These are phyloP conservation scores for Neodiprion virginianus DNA, from an alignment of 1,140 invertebrate genomes.

Conservation along the genomic window DNA sequence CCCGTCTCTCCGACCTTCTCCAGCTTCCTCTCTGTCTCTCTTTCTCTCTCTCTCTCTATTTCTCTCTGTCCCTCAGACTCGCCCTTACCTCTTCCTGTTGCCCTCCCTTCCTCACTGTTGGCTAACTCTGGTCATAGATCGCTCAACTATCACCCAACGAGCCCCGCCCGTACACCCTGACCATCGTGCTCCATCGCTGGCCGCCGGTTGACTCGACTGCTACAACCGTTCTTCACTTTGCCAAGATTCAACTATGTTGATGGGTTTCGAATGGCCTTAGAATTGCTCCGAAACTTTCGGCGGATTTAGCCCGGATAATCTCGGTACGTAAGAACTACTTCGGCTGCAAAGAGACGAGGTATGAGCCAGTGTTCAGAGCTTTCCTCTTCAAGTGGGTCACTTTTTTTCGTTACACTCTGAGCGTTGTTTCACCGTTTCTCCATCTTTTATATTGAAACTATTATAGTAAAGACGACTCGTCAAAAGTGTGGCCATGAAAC, in stretches of 20 bases:
- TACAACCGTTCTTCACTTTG: constrained; percentile 24
- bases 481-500: too few species aligned
- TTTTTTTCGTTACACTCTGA: too few species aligned
- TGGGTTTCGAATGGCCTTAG: constrained; percentile 34
- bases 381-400: too few species aligned
- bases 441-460: too few species aligned
- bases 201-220: constrained; percentile 28
- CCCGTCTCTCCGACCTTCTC: neutral
- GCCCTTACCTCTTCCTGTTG: neutral
- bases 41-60: neutral
- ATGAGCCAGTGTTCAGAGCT: too few species aligned
- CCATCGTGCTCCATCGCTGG: constrained; percentile 15
- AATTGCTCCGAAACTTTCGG: neutral
- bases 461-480: too few species aligned
- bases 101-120: constrained; percentile 44
- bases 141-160: constrained; percentile 58
- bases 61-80: neutral
- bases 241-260: constrained; percentile 41
- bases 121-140: constrained; percentile 59
- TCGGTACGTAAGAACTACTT: too few species aligned
- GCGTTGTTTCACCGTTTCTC: too few species aligned
- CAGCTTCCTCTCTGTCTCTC: neutral
- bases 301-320: neutral
- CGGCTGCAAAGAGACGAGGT: too few species aligned
- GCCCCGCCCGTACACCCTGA: constrained; percentile 39